Evolutionary conservation across 2,113 vertebrate genomes (phyloP).

Genomic region (Lepus americanus): DNA sequence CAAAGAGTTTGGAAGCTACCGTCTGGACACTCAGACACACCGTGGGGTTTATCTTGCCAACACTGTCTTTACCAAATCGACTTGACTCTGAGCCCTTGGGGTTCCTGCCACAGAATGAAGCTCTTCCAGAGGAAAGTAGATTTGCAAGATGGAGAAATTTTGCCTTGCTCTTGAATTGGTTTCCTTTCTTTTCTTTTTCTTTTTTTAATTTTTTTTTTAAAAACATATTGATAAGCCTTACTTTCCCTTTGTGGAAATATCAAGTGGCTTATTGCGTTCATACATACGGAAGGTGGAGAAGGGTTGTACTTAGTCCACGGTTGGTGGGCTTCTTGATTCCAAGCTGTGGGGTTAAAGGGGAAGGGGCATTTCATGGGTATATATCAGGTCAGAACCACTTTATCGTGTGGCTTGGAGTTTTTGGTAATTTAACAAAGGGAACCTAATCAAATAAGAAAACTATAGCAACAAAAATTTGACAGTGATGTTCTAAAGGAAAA

Average conservation of each 20-base stretch:
- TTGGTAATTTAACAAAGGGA: conserved; percentile 68
- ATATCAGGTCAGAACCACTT: conserved; percentile 65
- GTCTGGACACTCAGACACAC: conserved; percentile 72
- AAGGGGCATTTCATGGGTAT: conserved; percentile 10
- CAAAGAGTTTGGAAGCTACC: conserved; percentile 71
- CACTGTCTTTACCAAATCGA: conserved; percentile 65
- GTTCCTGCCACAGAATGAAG: conserved; percentile 75
- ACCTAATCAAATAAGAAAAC: conserved; percentile 55
- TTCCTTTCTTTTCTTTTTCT: not conserved
- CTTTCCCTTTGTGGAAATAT: conserved; percentile 81
- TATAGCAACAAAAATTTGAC: conserved; percentile 56
- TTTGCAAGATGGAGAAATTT: conserved; percentile 74
- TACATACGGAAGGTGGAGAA: conserved; percentile 72
- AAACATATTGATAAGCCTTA: conserved; percentile 81
- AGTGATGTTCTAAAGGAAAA: conserved; percentile 84
- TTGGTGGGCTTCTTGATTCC: conserved; percentile 61
- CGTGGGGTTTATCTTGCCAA: conserved; percentile 53
- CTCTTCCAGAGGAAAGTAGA: conserved; percentile 72
- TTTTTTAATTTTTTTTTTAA: too few relatives aligned
- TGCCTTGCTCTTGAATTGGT: conserved; percentile 78
- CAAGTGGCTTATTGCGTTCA: conserved; percentile 73
- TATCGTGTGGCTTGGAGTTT: conserved; percentile 66
- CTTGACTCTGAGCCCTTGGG: conserved; percentile 61
- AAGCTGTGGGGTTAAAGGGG: conserved; percentile 51
- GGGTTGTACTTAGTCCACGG: conserved; percentile 69